Evolutionary conservation across 2,888 invertebrate genomes (phyloP).

Genomic region (Drosophila multiciliata): DNA sequence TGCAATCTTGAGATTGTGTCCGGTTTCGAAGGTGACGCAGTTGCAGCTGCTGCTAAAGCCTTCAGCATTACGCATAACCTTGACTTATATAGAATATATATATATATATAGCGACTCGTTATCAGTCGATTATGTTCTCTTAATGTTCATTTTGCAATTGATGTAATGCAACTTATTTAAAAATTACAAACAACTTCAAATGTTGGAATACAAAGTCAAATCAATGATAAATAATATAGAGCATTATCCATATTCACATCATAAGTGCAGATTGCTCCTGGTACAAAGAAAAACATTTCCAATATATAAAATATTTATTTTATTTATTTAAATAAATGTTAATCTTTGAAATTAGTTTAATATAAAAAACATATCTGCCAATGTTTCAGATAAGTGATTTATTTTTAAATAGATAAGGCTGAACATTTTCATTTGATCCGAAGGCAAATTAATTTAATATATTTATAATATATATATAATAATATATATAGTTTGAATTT

Average conservation of each 20-base stretch:
- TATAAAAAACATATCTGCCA: not conserved
- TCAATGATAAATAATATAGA: too few species aligned
- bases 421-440: not conserved
- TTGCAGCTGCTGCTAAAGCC: constrained; percentile 93
- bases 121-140: not conserved
- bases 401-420: not conserved
- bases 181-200: too few species aligned
- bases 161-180: too few species aligned
- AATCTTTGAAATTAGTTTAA: not conserved
- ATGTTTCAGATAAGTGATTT: not conserved
- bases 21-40: constrained; percentile 93
- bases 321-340: too few species aligned
- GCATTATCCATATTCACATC: too few species aligned
- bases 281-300: too few species aligned
- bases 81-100: constrained; percentile 87
- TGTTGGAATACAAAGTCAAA: too few species aligned
- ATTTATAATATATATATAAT: too few species aligned
- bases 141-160: too few species aligned
- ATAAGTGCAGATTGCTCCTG: too few species aligned
- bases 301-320: too few species aligned
- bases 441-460: too few species aligned
- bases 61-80: constrained; percentile 95
- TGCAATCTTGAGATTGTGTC: constrained; percentile 86
- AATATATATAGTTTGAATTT: not conserved
- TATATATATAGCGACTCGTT: not conserved